Evolutionary conservation across 2,797 vertebrate genomes (phyloP).

Genomic region (Acrocephalus scirpaceus): DNA sequence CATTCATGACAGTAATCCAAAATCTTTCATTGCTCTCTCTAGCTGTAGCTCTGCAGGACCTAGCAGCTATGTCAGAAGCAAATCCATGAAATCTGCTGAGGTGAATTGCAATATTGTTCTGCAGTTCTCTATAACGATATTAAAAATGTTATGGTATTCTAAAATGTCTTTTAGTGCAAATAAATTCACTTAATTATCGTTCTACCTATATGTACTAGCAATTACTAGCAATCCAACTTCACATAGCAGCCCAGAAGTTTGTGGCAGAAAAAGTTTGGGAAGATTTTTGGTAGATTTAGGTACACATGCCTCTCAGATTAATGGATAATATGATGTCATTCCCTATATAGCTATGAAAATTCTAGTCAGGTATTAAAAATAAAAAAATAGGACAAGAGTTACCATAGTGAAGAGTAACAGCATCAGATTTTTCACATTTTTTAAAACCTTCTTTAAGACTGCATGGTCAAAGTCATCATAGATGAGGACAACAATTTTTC

Average conservation of each 20-base stretch:
- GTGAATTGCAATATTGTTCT: not conserved
- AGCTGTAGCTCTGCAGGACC: not conserved
- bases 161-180: not conserved
- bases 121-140: not conserved
- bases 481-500: not conserved
- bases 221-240: not conserved
- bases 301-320: not conserved
- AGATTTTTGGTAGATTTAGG: not conserved
- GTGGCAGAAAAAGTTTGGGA: not conserved
- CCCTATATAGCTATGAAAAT: not conserved
- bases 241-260: not conserved
- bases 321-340: not conserved
- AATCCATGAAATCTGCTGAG: not conserved
- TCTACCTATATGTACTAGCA: not conserved
- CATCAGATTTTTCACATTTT: not conserved
- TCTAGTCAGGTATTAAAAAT: not conserved
- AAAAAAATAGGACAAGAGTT: not conserved
- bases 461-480: not conserved
- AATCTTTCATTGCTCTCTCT: not conserved
- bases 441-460: not conserved
- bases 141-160: not conserved
- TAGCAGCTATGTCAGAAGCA: not conserved
- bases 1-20: not conserved
- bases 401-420: not conserved
- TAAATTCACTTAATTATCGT: conserved; percentile 10